phyloP scores from a whole-genome alignment of 2,888 invertebrate genomes.

The Macropis europaea region DNA sequence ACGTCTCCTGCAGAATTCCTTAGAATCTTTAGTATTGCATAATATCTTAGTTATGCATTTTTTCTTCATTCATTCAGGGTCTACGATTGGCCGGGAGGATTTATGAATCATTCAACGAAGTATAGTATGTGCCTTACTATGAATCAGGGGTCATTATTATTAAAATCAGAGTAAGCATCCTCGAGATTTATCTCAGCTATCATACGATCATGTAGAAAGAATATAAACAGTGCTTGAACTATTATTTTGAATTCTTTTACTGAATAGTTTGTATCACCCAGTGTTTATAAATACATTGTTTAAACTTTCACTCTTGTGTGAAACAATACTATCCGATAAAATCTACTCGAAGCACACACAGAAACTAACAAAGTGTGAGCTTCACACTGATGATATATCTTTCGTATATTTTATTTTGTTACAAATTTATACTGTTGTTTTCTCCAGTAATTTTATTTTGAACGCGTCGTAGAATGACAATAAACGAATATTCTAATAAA shows the following conservation, averaged over 20 bases:
- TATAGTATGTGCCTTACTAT: background rate
- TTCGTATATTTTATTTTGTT: background rate
- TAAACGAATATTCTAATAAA: too few species aligned
- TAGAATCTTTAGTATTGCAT: conserved; percentile 3
- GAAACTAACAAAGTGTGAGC: too few species aligned
- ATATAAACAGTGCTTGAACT: too few species aligned
- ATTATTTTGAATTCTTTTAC: too few species aligned
- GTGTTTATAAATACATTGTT: conserved; percentile 5
- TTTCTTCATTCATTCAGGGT: conserved; percentile 11
- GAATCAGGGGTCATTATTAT: conserved; percentile 2
- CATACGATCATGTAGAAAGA: too few species aligned
- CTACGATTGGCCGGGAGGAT: conserved; percentile 2
- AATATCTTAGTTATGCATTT: conserved; percentile 27
- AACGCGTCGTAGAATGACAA: too few species aligned
- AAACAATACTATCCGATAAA: background rate
- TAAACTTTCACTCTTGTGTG: too few species aligned
- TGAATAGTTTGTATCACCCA: too few species aligned
- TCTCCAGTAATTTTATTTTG: too few species aligned
- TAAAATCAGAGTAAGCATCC: background rate
- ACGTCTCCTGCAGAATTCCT: conserved; percentile 7
- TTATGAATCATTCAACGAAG: conserved; percentile 21
- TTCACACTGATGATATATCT: too few species aligned
- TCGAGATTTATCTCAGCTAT: too few species aligned
- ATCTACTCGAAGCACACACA: background rate
- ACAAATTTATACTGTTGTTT: too few species aligned